phyloP scores from a whole-genome alignment of 2,888 invertebrate genomes.

The Syrphus vitripennis region DNA sequence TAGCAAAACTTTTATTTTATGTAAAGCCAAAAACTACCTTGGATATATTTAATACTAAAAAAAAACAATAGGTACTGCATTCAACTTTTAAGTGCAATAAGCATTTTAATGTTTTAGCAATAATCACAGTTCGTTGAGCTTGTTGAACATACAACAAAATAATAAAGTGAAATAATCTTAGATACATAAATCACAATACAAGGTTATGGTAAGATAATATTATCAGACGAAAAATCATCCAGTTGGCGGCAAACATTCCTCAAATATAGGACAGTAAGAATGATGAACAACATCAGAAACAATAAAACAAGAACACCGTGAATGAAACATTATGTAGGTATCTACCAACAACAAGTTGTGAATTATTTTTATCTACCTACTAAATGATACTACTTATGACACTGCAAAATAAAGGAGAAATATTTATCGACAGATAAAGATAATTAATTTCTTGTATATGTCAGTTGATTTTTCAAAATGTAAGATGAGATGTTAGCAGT shows the following conservation, averaged over 20 bases:
- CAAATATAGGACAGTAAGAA: background rate
- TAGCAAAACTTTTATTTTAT: too few species aligned
- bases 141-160: background rate
- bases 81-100: background rate
- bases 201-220: slow-evolving; percentile 27
- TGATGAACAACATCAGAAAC: slow-evolving; percentile 23
- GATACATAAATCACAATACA: slow-evolving; percentile 23
- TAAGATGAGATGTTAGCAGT: background rate
- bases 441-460: slow-evolving; percentile 13
- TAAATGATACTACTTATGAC: background rate
- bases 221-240: slow-evolving; percentile 34
- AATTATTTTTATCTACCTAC: background rate
- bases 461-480: background rate
- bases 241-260: background rate
- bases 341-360: background rate
- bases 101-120: background rate
- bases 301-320: slow-evolving; percentile 17
- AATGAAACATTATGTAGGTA: background rate
- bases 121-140: background rate
- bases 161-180: background rate
- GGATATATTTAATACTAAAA: background rate
- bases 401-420: slow-evolving; percentile 21
- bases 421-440: slow-evolving; percentile 25
- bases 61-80: background rate
- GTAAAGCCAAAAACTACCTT: background rate